Percentiles rank a stretch among this genome's conserved stretches.
These are phyloP conservation scores for Holacanthus passer DNA, from an alignment of 2,113 vertebrate genomes.

Conservation along the genomic window DNA sequence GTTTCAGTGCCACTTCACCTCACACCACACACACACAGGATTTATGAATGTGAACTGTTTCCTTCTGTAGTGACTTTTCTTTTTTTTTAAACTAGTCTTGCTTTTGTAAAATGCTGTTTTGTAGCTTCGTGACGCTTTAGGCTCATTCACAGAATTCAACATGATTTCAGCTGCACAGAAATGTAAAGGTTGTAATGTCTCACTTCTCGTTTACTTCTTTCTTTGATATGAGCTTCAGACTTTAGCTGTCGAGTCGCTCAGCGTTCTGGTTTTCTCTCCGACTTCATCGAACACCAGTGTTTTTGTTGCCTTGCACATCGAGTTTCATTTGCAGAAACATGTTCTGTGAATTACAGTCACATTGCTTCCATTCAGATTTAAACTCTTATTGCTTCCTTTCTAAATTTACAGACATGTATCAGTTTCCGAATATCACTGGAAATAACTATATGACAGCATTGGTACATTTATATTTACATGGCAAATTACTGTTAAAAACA, in stretches of 20 bases:
- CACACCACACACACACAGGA: slow-evolving; percentile 16
- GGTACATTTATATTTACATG: slow-evolving; percentile 20
- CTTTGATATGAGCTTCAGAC: not conserved
- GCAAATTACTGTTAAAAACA: slow-evolving; percentile 61
- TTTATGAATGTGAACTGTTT: slow-evolving; percentile 42
- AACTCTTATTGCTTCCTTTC: slow-evolving; percentile 14
- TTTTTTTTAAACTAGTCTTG: not conserved
- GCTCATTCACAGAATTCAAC: slow-evolving; percentile 20
- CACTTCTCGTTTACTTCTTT: not conserved
- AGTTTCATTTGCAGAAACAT: not conserved
- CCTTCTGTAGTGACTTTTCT: slow-evolving; percentile 1
- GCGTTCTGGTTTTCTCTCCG: not conserved
- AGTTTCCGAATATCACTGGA: not conserved
- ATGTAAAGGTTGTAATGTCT: slow-evolving; percentile 29
- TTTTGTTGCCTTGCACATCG: slow-evolving; percentile 19
- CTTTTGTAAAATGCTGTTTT: slow-evolving; percentile 49
- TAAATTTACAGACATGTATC: not conserved
- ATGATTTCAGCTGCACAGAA: slow-evolving; percentile 41
- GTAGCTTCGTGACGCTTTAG: slow-evolving; percentile 40
- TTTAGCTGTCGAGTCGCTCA: not conserved
- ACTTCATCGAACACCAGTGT: not conserved
- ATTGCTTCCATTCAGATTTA: slow-evolving; percentile 17
- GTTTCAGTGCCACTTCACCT: slow-evolving; percentile 55
- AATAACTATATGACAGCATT: not conserved
- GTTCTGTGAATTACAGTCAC: not conserved